Evolutionary conservation across 37 sponge, comb jelly and placozoan genomes (phyloP), one percentile per base, ranked within the genome.

Genomic region (Lycopodina hypogea): DNA sequence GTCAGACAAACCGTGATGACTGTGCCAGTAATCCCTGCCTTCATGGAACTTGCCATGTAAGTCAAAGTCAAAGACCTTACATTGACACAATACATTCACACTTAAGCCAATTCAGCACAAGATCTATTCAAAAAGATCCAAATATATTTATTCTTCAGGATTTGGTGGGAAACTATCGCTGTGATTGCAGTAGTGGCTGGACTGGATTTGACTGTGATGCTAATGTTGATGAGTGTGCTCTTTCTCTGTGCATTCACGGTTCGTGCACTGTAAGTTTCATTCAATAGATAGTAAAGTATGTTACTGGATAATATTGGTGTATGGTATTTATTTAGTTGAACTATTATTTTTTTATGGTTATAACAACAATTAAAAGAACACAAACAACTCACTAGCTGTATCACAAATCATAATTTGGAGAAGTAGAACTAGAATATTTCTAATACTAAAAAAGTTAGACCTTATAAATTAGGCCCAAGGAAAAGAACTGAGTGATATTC

Each of bases 11-110:
- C 29, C 39, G 32, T 11, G 61, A 82, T 73, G 84, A 82, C 21
- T 88, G 89, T 82, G 53, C 61, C 1, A 39, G 59, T 50, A 39
- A 6, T 6, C 88, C 88, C 21, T 87, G 88, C 53, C 40, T 37
- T 18, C 50, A 87, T 53, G 83, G 78, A 62, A 42, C 50, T 12
- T 77, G 77, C n/a, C 63, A 77, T 42, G 77, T 77, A 41, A 77
- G 59, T 52, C 1, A n/a, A 45, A 45, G 48, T 45, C 48, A 45
- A 45, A 45, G n/a, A n/a, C n/a, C n/a, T n/a, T n/a, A 12, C 32
- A 65, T 11, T 2, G 4, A 28, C 21, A 33, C 21, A 37, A 30
- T 29, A 36, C 15, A 7, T 8, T 3, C 26, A 36, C 38, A 67
- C n/a, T 64, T 48, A 29, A 55, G 61, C 14, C 58, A 22, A 36